These are phyloP conservation scores for Lepus timidus DNA, from an alignment of 2,113 vertebrate genomes.

Conservation along the genomic window DNA sequence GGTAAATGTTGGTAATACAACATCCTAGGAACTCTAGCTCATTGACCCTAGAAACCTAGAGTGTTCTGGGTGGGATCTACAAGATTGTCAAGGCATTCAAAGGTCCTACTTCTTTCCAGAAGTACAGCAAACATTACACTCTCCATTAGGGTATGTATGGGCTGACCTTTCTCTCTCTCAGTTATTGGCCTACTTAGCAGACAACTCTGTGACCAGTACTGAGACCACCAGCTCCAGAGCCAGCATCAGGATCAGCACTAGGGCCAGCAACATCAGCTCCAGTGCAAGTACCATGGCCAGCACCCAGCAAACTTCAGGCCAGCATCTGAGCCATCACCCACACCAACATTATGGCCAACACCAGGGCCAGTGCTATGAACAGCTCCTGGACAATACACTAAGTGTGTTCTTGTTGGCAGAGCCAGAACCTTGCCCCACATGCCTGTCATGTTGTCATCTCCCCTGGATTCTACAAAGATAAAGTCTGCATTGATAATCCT, in stretches of 20 bases:
- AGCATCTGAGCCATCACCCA: too few relatives aligned
- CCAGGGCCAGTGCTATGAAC: not conserved
- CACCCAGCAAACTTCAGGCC: not conserved
- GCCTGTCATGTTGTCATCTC: not conserved
- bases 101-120: constrained; percentile 91
- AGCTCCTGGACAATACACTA: not conserved
- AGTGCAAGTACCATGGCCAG: not conserved
- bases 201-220: not conserved
- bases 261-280: not conserved
- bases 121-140: constrained; percentile 93
- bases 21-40: constrained; percentile 89
- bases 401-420: not conserved
- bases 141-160: constrained; percentile 91
- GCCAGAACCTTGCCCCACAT: rapidly evolving
- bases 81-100: constrained; percentile 91
- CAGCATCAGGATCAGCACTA: not conserved
- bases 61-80: constrained; percentile 91
- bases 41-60: constrained; percentile 88
- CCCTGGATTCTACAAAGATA: not conserved
- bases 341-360: too few relatives aligned
- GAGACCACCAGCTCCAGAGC: not conserved
- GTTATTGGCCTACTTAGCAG: not conserved
- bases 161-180: constrained; percentile 86
- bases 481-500: not conserved
- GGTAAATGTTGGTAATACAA: constrained; percentile 84